phyloP scores from a whole-genome alignment of 2,113 vertebrate genomes.

The Pandion haliaetus region DNA sequence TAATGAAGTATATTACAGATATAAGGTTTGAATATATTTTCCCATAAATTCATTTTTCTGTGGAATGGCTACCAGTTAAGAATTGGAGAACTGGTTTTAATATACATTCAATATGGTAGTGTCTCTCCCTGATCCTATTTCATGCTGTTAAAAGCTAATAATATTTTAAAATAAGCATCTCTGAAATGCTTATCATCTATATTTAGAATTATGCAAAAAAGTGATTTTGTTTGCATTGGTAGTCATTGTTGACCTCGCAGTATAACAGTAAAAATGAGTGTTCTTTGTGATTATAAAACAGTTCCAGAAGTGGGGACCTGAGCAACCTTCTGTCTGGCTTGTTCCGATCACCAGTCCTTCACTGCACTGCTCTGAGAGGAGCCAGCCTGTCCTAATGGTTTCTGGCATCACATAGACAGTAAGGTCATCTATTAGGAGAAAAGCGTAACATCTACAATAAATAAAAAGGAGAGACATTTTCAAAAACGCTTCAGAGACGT shows the following conservation, averaged over 20 bases:
- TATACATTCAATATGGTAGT: background rate
- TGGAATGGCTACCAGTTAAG: background rate
- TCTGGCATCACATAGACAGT: background rate
- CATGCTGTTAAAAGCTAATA: background rate
- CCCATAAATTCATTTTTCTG: background rate
- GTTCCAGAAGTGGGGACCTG: background rate
- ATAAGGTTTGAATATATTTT: background rate
- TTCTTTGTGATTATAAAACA: background rate
- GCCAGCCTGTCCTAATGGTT: background rate
- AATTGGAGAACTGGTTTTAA: background rate
- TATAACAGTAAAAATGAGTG: background rate
- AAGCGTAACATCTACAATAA: background rate
- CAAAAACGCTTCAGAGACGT: background rate
- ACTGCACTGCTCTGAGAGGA: background rate
- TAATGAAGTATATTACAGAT: background rate
- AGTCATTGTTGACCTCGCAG: background rate
- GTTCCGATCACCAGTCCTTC: accelerated
- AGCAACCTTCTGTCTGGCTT: background rate
- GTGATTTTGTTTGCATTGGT: background rate
- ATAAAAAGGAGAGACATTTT: background rate
- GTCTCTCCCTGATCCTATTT: background rate
- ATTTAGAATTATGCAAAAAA: background rate
- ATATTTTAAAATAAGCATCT: background rate
- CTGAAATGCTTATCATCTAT: background rate
- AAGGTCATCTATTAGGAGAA: background rate